phyloP scores from a whole-genome alignment of 2,888 invertebrate genomes.

The Andrena fulva region DNA sequence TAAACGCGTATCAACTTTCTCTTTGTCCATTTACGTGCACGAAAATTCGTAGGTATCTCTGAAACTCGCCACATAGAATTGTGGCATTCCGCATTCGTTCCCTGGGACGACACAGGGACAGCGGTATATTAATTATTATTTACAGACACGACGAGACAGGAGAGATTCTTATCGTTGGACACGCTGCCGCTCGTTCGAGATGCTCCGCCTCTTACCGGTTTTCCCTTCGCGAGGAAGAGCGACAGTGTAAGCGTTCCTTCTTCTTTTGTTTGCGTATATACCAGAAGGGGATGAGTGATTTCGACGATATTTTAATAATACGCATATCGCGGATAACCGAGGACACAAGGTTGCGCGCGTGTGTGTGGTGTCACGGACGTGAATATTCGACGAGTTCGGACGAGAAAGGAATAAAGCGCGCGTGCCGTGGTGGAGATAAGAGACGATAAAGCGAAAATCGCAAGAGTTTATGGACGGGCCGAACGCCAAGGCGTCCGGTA shows the following conservation, averaged over 20 bases:
- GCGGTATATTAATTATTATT: too few relatives aligned
- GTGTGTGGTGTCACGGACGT: neutral
- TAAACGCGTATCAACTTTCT: too few relatives aligned
- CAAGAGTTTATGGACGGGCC: conserved; percentile 26
- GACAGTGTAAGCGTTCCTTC: conserved; percentile 6
- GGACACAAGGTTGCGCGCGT: neutral
- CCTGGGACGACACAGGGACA: too few relatives aligned
- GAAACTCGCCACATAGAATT: too few relatives aligned
- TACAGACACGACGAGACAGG: too few relatives aligned
- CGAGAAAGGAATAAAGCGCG: conserved; percentile 12
- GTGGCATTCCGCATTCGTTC: too few relatives aligned
- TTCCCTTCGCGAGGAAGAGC: conserved; percentile 10
- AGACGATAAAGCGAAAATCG: neutral
- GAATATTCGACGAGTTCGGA: too few relatives aligned
- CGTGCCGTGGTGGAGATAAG: neutral
- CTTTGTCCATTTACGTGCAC: too few relatives aligned
- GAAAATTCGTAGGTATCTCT: too few relatives aligned
- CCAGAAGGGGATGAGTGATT: conserved; percentile 36
- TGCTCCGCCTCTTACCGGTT: conserved; percentile 41
- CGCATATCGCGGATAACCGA: conserved; percentile 47
- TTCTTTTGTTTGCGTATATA: conserved; percentile 38
- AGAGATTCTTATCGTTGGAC: too few relatives aligned
- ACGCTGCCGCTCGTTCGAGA: too few relatives aligned
- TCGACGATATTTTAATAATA: conserved; percentile 34
- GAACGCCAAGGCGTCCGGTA: conserved; percentile 71